A percentile compares a stretch with the other conserved stretches of the same genome.
Evolutionary conservation across 2,797 vertebrate genomes (phyloP).

Genomic region (Kryptopterus vitreolus): DNA sequence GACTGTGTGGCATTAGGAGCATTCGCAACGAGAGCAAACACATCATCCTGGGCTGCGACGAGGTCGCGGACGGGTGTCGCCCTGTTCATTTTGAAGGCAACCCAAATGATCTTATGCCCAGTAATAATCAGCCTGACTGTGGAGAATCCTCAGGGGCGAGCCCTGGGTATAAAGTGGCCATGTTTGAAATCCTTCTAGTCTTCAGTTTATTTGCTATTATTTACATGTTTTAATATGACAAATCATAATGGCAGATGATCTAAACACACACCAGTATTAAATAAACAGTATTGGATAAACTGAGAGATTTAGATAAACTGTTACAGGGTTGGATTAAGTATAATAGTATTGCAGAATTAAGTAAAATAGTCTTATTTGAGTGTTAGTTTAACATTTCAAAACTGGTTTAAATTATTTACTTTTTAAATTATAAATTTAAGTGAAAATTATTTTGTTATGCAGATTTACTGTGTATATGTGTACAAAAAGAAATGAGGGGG

Average conservation of each 20-base stretch:
- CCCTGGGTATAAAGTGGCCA: slow-evolving; percentile 5
- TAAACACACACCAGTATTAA: background rate
- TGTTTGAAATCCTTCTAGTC: slow-evolving; percentile 6
- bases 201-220: background rate
- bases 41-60: slow-evolving; percentile 76
- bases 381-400: background rate
- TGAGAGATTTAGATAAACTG: background rate
- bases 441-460: background rate
- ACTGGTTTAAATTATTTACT: too few species aligned
- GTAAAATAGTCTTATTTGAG: background rate
- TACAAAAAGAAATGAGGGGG: background rate
- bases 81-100: slow-evolving; percentile 79
- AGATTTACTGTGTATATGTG: slow-evolving; percentile 1
- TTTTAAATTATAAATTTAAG: too few species aligned
- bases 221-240: slow-evolving; percentile 6
- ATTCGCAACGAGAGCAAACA: slow-evolving; percentile 66
- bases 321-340: background rate
- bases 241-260: background rate
- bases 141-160: slow-evolving; percentile 5
- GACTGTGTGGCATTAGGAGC: slow-evolving; percentile 66
- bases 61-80: slow-evolving; percentile 64
- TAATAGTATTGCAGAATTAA: background rate
- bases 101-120: slow-evolving; percentile 39
- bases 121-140: slow-evolving; percentile 66
- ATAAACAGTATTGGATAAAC: background rate